Evolutionary conservation across 37 sponge, comb jelly and placozoan genomes (phyloP).

Genomic region (Beroe forskalii): DNA sequence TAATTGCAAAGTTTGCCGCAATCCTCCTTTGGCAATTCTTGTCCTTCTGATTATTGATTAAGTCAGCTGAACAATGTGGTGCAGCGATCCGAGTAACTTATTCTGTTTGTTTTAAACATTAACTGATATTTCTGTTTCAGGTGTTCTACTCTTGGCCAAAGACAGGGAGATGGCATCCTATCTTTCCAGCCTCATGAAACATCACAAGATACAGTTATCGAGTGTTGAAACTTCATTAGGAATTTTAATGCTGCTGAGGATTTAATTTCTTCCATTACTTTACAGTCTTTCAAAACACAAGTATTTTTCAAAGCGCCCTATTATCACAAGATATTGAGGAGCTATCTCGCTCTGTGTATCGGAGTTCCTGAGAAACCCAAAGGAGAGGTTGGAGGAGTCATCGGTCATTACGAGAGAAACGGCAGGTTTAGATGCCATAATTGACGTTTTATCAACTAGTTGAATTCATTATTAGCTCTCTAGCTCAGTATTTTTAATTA

Average conservation of each 20-base stretch:
- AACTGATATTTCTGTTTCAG: neutral
- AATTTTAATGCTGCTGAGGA: too few species aligned
- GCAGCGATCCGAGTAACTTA: too few species aligned
- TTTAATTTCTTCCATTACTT: neutral
- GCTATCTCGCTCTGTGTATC: slow-evolving; percentile 50
- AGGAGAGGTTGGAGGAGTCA: slow-evolving; percentile 37
- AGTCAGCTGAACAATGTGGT: too few species aligned
- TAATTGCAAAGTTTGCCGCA: neutral
- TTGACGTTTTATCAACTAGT: neutral
- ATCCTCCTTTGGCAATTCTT: too few species aligned
- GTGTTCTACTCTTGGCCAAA: neutral
- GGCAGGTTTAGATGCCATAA: neutral
- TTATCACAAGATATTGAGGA: slow-evolving; percentile 5
- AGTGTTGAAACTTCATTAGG: too few species aligned
- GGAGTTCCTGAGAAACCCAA: neutral
- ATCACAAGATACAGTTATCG: slow-evolving; percentile 23
- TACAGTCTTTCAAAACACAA: neutral
- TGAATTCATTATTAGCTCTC: too few species aligned
- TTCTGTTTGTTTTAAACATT: too few species aligned
- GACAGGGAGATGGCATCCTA: slow-evolving; percentile 38
- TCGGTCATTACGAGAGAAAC: slow-evolving; percentile 14
- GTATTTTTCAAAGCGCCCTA: neutral
- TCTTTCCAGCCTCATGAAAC: neutral
- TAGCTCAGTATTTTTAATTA: too few species aligned
- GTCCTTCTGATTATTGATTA: too few species aligned